Base-by-base conservation (phyloP, 2,888 invertebrate genomes). In the Corythucha ciliata region DNA sequence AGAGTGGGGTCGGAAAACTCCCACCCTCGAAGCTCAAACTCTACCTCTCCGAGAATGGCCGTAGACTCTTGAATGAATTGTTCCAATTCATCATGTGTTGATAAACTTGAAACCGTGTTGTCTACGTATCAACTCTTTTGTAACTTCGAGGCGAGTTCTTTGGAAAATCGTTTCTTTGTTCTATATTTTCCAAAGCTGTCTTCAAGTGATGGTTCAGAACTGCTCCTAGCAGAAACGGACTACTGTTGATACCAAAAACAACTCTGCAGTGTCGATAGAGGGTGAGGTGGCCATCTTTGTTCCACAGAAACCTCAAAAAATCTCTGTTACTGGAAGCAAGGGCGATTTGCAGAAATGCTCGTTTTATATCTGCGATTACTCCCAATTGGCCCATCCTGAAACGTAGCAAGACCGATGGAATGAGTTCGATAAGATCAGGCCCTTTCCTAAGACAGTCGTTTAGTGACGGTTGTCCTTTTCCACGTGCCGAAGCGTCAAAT, bases 341-440 rank as follows among this genome's bases (percentile, higher is more conserved):
- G 22, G 53, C 51, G 16, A 65, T 62, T 56, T 63, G 63, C 10
- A 63, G 52, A 54, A 66, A 66, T 1, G 63, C 65, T 45, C 63
- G 62, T 16, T 55, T 25, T 3, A 65, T 64, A 52, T 60, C 58
- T 0, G 58, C 44, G 1, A 55, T 22, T 2, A 55, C 52, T n/a
- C 58, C 60, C 25, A 50, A 16, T 22, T 21, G 42, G 6, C 47
- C 48, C 25, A 46, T 14, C 21, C 60, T 33, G 33, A 61, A 57
- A 22, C 54, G 26, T 1, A 41, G 14, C 12, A 57, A 5, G 1
- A 56, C 22, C 24, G 53, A 22, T n/a, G 59, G 56, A 27, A 59
- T 61, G 7, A 52, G 21, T 37, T 61, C 59, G n/a, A 48, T 26
- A n/a, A 58, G 26, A 39, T 59, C 57, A 1, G 53, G 51, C 2